Evolutionary conservation across 2,888 invertebrate genomes (phyloP).

Genomic region (Tuta absoluta): DNA sequence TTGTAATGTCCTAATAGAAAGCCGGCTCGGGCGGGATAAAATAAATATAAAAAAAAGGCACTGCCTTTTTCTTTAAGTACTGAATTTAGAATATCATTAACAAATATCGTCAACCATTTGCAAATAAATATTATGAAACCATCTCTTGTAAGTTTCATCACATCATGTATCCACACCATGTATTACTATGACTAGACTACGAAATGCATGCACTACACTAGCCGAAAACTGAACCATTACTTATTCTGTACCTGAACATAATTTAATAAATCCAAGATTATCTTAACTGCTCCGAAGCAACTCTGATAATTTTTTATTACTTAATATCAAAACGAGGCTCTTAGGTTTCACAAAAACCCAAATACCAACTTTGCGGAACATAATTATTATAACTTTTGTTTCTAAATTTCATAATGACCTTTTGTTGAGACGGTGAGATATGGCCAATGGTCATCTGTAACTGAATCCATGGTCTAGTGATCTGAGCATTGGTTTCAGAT

Average conservation of each 20-base stretch:
- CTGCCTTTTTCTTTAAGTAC: no score
- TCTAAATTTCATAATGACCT: conserved; percentile 44
- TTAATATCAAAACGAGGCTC: conserved; percentile 11
- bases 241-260: background rate
- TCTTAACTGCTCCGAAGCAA: background rate
- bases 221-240: background rate
- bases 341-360: conserved; percentile 26
- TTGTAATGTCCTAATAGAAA: no score
- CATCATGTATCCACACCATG: background rate
- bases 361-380: conserved; percentile 25
- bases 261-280: background rate
- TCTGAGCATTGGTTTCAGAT: no score
- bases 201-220: background rate
- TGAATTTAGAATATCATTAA: no score
- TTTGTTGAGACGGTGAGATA: conserved; percentile 36
- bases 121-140: no score
- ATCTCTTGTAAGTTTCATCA: background rate
- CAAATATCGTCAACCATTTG: no score
- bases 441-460: conserved; percentile 35
- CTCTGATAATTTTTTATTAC: background rate
- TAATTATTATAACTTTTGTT: conserved; percentile 9
- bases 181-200: background rate
- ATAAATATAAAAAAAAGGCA: no score
- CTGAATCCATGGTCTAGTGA: no score
- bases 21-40: no score